These are phyloP conservation scores for Hycleus phaleratus DNA, from an alignment of 1,140 invertebrate genomes.

Conservation along the genomic window DNA sequence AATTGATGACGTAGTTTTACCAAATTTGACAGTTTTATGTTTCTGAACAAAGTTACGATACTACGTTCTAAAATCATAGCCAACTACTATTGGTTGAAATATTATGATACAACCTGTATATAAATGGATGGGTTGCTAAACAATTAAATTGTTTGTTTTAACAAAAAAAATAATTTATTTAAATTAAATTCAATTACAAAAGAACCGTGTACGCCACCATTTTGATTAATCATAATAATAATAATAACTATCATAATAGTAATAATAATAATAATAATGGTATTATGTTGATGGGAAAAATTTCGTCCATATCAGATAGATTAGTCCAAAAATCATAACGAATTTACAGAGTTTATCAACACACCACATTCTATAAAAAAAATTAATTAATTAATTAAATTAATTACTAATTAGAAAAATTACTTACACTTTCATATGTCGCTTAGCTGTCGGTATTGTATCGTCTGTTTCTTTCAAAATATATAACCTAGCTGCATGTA, in stretches of 20 bases:
- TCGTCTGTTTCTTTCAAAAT: slow-evolving; percentile 78
- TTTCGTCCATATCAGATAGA: slow-evolving; percentile 24
- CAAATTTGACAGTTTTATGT: too few species aligned
- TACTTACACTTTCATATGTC: slow-evolving; percentile 69
- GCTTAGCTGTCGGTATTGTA: slow-evolving; percentile 68
- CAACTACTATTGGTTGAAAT: too few species aligned
- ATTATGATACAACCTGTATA: too few species aligned
- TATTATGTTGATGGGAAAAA: not conserved
- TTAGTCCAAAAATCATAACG: slow-evolving; percentile 22
- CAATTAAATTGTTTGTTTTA: not conserved
- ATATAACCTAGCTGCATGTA: slow-evolving; percentile 62
- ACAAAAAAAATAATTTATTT: not conserved
- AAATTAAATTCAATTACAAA: not conserved
- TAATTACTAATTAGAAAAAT: not conserved
- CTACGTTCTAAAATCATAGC: too few species aligned
- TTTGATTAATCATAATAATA: too few species aligned
- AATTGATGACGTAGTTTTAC: too few species aligned
- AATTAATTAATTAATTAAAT: not conserved
- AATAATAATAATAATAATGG: too few species aligned
- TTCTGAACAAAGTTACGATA: too few species aligned
- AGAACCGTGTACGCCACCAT: not conserved
- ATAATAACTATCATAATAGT: too few species aligned
- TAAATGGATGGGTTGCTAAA: too few species aligned
- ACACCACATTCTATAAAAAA: slow-evolving; percentile 35
- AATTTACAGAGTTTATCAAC: slow-evolving; percentile 30